A percentile compares a stretch with the other conserved stretches of the same genome.
Conservation (phyloP, 1,140 invertebrate genomes). For the Bombus sylvicola region DNA sequence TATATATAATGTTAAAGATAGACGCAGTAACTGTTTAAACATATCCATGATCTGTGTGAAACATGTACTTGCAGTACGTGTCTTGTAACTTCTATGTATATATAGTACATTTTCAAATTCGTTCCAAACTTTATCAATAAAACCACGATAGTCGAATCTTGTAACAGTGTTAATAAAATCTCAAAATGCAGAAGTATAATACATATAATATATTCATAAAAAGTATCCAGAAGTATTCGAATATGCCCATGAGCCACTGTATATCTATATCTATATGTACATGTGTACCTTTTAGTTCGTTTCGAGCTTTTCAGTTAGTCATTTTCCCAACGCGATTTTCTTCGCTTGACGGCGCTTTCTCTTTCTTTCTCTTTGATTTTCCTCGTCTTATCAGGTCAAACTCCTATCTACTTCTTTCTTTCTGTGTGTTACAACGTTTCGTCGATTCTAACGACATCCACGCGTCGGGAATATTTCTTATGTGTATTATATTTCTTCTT, state of each 20-base stretch:
- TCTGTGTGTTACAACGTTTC: background rate
- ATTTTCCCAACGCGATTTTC: slow-evolving; percentile 13
- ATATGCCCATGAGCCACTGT: background rate
- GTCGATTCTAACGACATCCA: background rate
- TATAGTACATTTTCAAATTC: background rate
- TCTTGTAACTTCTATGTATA: too few relatives aligned
- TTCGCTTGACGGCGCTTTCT: background rate
- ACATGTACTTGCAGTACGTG: too few relatives aligned
- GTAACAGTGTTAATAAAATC: background rate
- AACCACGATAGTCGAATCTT: background rate
- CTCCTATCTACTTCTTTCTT: background rate
- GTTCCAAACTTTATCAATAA: background rate
- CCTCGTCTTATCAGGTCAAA: background rate
- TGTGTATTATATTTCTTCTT: background rate
- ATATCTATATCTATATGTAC: background rate
- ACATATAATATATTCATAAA: background rate
- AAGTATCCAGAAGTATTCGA: background rate
- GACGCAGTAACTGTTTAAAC: background rate
- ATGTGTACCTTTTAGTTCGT: background rate
- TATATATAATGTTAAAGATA: too few relatives aligned
- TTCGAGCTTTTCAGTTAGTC: slow-evolving; percentile 24
- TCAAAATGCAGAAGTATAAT: background rate
- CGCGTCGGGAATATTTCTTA: background rate
- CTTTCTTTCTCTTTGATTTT: background rate
- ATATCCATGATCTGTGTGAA: too few relatives aligned